Percentiles rank a stretch among this genome's conserved stretches.
Conservation (phyloP, 2,113 vertebrate species). For the Pycnonotus jocosus region DNA sequence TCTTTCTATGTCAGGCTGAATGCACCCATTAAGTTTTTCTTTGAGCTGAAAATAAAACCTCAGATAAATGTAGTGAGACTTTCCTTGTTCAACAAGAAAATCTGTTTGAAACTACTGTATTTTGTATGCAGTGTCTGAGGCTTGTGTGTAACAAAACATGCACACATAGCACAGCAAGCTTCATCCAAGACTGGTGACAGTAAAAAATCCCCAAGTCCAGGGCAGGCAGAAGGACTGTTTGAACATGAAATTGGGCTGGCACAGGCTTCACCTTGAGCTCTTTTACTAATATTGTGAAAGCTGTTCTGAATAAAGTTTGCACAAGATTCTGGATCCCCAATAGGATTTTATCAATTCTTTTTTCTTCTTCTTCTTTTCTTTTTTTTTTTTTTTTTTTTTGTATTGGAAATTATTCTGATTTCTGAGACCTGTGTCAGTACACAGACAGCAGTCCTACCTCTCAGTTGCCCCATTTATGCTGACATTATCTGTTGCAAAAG, state of each 20-base stretch:
- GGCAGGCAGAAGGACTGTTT: neutral
- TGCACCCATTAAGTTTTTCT: neutral
- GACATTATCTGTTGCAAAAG: neutral
- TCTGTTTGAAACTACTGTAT: neutral
- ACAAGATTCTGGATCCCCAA: neutral
- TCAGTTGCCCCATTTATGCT: neutral
- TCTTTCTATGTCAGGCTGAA: neutral
- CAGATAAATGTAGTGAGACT: neutral
- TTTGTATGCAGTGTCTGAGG: neutral
- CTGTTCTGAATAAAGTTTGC: neutral
- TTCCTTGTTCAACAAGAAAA: neutral
- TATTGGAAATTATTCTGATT: neutral
- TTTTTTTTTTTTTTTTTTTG: neutral
- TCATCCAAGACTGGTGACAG: neutral
- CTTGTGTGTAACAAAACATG: neutral
- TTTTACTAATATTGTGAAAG: neutral
- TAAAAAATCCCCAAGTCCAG: neutral
- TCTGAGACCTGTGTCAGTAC: neutral
- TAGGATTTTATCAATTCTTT: neutral
- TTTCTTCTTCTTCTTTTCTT: neutral
- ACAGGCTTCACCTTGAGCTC: neutral
- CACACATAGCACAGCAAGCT: neutral
- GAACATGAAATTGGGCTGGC: neutral
- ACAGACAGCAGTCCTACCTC: fast-evolving
- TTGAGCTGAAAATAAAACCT: neutral